Evolutionary conservation across 2,797 vertebrate species (phyloP), one percentile per base, ranked within the genome.

Genomic region (Sebastes diploproa): DNA sequence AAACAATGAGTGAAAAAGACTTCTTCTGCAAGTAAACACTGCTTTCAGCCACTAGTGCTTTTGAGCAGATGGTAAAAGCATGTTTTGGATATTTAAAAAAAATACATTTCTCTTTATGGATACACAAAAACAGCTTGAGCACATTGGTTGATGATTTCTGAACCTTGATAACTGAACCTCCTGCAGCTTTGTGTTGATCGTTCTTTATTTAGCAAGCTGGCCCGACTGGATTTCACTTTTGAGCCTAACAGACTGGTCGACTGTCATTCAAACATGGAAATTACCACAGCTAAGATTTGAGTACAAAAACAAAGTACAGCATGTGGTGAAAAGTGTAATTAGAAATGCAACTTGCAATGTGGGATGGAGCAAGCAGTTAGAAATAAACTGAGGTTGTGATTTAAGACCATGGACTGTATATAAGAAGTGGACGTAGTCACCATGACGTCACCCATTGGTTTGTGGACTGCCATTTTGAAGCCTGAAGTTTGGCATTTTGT

Each of bases 111-210:
- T 25, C 58, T 82, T 50, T 32, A 64, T 56, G 22, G 23, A 38
- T 75, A 60, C 46, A 82, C 27, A 73, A 66, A 70, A 82, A 66
- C 75, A 78, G 72, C 56, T 75, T 76, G 80, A 70, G 63, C 46
- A 58, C 50, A 60, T 76, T 56, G 29, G 56, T 55, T 54, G 29
- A 27, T 64, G 50, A 75, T 75, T 73, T 75, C 62, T 84, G 64
- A 78, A 72, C 70, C 62, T 36, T 55, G 42, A 77, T 22, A 72
- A 46, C 14, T 75, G n/a, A 82, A 76, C 27, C 46, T 55, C 10
- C 34, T 58, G 63, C 76, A 75, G 71, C 72, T 64, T 27, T 23
- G 36, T 38, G 36, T 36, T 72, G 68, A 71, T 75, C 7, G 7
- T 32, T 68, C 54, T 78, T 67, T 56, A 76, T 83, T 78, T 75